Evolutionary conservation across 2,113 vertebrate species (phyloP).

Genomic region (Scomber scombrus): DNA sequence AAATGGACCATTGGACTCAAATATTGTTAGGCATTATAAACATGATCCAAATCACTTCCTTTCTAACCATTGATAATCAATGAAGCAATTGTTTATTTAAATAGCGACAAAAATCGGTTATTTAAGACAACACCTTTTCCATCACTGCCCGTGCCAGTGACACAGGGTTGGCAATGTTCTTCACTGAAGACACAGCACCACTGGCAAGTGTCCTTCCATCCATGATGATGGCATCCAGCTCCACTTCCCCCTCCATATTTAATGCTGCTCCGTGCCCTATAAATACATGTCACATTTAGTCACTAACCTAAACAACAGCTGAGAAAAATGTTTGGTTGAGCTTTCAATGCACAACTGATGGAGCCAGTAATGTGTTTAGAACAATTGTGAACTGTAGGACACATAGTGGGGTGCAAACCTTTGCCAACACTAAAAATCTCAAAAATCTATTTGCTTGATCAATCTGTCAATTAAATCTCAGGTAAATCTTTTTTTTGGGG

Average conservation of each 20-base stretch:
- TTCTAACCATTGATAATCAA: background rate
- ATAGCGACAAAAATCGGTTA: background rate
- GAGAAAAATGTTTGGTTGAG: background rate
- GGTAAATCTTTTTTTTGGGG: too few species aligned
- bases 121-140: constrained; percentile 75
- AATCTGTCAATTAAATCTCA: too few species aligned
- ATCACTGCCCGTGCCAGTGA: constrained; percentile 81
- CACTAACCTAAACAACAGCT: background rate
- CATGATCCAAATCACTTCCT: background rate
- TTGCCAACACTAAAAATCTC: background rate
- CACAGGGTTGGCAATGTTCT: constrained; percentile 85
- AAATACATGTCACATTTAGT: constrained; percentile 68
- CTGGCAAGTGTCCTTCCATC: constrained; percentile 82
- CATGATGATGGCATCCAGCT: constrained; percentile 86
- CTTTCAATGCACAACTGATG: background rate
- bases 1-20: too few species aligned
- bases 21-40: background rate
- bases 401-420: background rate
- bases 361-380: background rate
- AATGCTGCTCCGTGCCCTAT: constrained; percentile 80
- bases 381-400: background rate
- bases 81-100: background rate
- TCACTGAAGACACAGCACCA: constrained; percentile 80
- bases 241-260: constrained; percentile 83
- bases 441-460: too few species aligned